phyloP scores from a whole-genome alignment of 2,797 vertebrate genomes.

The Mormyrus proboscirostris region DNA sequence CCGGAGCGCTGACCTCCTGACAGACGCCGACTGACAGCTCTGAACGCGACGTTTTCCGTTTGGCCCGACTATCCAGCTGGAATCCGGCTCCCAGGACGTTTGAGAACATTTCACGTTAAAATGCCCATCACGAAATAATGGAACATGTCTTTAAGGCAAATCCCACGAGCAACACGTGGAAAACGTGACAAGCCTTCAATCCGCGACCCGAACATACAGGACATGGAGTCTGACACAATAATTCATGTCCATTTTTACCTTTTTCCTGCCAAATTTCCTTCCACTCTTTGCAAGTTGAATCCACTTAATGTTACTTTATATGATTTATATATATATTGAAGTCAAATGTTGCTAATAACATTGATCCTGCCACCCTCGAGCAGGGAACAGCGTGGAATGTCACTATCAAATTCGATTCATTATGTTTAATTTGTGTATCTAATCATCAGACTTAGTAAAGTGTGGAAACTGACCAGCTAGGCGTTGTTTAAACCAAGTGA shows the following conservation, averaged over 20 bases:
- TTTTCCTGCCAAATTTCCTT: background rate
- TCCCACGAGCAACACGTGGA: slow-evolving; percentile 47
- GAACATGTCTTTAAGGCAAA: slow-evolving; percentile 47
- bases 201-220: slow-evolving; percentile 42
- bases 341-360: background rate
- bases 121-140: slow-evolving; percentile 40
- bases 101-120: slow-evolving; percentile 40
- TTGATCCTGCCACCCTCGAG: slow-evolving; percentile 41
- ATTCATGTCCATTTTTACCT: background rate
- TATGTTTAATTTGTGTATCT: background rate
- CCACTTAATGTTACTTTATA: slow-evolving; percentile 9
- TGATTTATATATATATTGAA: background rate
- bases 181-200: slow-evolving; percentile 50
- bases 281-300: slow-evolving; percentile 48
- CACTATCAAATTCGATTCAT: background rate
- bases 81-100: slow-evolving; percentile 1
- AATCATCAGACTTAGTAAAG: background rate
- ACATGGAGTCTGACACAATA: slow-evolving; percentile 20
- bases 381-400: slow-evolving; percentile 50
- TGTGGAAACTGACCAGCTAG: background rate
- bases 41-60: background rate
- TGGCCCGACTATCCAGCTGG: slow-evolving; percentile 5
- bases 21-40: background rate
- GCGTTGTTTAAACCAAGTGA: background rate
- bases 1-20: background rate